These are phyloP conservation scores for Eurois occulta DNA, from an alignment of 2,888 invertebrate genomes.

Conservation along the genomic window DNA sequence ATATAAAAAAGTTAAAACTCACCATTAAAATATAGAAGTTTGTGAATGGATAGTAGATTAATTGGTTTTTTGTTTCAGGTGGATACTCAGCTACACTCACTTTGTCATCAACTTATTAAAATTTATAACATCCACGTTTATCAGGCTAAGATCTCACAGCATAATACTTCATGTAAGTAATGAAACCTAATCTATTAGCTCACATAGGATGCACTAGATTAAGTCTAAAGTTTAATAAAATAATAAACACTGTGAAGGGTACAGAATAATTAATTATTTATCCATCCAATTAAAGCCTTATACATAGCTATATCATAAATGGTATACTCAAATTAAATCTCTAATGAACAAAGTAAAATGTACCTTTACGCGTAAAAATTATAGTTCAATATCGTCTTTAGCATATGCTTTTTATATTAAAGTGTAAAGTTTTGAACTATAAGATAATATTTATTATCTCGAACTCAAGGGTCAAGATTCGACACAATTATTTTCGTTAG, in stretches of 20 bases:
- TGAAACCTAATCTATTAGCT: background rate
- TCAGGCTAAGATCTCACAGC: slow-evolving; percentile 1
- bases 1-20: no score
- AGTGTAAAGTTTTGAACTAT: slow-evolving; percentile 22
- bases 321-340: background rate
- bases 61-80: background rate
- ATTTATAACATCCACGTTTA: background rate
- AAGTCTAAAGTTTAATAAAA: slow-evolving; percentile 15
- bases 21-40: no score
- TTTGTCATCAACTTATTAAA: background rate
- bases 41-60: no score
- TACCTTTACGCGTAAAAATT: accelerated
- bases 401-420: background rate
- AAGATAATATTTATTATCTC: slow-evolving; percentile 43
- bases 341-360: background rate
- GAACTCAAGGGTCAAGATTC: slow-evolving; percentile 35
- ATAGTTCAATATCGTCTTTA: background rate
- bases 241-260: slow-evolving; percentile 11
- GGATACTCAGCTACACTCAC: background rate
- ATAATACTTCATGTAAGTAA: slow-evolving; percentile 1
- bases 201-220: background rate
- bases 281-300: slow-evolving; percentile 33
- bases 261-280: slow-evolving; percentile 18
- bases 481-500: slow-evolving; percentile 31
- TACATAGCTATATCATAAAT: slow-evolving; percentile 5